Base-by-base conservation (phyloP, 2,888 invertebrate genomes). In the Drosophila quinaria region DNA sequence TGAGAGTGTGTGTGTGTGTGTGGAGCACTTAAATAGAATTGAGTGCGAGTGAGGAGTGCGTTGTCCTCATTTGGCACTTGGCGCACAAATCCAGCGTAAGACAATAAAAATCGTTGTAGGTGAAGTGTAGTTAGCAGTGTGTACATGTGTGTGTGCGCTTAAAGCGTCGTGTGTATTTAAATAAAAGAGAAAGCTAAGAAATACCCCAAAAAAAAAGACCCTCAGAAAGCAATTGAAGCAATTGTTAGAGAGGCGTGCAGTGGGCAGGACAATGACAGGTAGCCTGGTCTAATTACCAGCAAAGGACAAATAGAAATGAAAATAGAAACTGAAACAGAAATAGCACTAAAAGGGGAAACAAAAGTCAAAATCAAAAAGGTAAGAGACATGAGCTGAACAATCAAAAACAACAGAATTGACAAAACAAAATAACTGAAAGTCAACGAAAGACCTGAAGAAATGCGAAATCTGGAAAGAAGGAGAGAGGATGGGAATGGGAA, bases 1-100 rank as follows among this genome's bases (percentile, higher is more conserved):
- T 66, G 52, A 65, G 47, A 70, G 60, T 29, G 54, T 6, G 25
- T 6, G 25, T 25, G 25, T 42, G 55, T 9, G 54, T 64, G 64
- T 79, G 66, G 49, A 80, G 80, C 89, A 90, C 90, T 91, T 90
- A 80, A 72, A 80, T 80, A 78, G 81, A 89, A 90, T 90, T 90
- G 85, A 87, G 87, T 84, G 80, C 83, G 83, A 81, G 80, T 54
- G 74, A 80, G 88, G 69, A 87, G 78, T 77, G 78, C 81, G 87
- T 75, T 90, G 90, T 87, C 87, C 90, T 83, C 83, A 90, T 89
- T 89, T 76, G 72, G 70, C 63, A 70, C 78, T 72, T 75, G 66
- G 81, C 66, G 67, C 87, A 72, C 80, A 80, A 88, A 90, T 86
- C 83, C 78, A 78, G 69, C 73, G 64, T 47, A 76, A 89, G 81